A percentile compares a stretch with the other conserved stretches of the same genome.
These are phyloP conservation scores for Pachydiplax longipennis DNA, from an alignment of 2,888 invertebrate species.

Conservation along the genomic window DNA sequence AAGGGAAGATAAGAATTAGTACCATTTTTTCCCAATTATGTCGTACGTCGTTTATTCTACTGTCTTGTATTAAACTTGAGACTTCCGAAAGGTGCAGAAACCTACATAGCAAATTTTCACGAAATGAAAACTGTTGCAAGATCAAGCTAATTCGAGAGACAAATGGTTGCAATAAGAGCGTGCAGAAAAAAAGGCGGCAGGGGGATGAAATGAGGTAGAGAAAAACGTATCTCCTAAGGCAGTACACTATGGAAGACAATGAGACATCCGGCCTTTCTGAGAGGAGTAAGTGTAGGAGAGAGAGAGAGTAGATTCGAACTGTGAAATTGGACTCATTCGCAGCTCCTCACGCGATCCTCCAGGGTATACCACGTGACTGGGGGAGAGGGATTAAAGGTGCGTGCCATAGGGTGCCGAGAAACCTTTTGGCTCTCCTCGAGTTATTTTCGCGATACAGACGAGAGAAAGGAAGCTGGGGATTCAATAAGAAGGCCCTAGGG, in stretches of 20 bases:
- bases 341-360: conserved; percentile 34
- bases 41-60: too few relatives aligned
- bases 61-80: too few relatives aligned
- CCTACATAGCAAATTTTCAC: not conserved
- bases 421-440: not conserved
- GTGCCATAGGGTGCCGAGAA: not conserved
- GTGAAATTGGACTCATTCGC: conserved; percentile 45
- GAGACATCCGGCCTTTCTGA: not conserved
- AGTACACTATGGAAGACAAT: conserved; percentile 5
- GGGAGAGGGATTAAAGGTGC: conserved; percentile 1
- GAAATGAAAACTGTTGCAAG: not conserved
- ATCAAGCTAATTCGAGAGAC: not conserved
- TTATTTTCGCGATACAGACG: not conserved
- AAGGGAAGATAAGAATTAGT: too few relatives aligned
- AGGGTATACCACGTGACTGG: conserved; percentile 30
- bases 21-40: too few relatives aligned
- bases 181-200: not conserved
- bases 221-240: not conserved
- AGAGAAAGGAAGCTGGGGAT: not conserved
- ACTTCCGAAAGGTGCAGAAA: too few relatives aligned
- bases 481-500: not conserved
- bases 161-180: not conserved
- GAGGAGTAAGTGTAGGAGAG: not conserved
- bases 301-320: not conserved
- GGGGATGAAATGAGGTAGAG: not conserved